Conservation (phyloP, 2,113 vertebrate genomes). For the Myrmophylax atrothorax region DNA sequence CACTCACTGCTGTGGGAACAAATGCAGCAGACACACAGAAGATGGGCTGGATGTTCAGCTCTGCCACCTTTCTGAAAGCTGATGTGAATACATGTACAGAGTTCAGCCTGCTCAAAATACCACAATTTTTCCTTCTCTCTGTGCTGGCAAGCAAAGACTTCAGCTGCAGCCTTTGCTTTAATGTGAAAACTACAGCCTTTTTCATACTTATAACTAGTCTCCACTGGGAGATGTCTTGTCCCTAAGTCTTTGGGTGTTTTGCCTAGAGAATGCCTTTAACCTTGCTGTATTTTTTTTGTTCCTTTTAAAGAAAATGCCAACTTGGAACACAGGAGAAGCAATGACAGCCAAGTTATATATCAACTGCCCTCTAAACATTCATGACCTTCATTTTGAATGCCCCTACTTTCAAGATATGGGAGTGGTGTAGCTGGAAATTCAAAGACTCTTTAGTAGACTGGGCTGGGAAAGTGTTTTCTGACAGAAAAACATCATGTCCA, state of each 20-base stretch:
- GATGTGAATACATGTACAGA: neutral
- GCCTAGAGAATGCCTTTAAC: neutral
- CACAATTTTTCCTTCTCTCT: neutral
- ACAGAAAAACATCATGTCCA: neutral
- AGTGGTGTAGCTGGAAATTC: neutral
- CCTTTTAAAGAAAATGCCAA: conserved; percentile 18
- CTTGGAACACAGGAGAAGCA: conserved; percentile 1
- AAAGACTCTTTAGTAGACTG: neutral
- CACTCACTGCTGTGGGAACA: rapidly evolving
- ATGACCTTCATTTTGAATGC: neutral
- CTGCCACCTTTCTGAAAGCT: neutral
- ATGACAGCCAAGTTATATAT: neutral
- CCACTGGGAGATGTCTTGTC: neutral
- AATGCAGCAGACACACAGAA: rapidly evolving
- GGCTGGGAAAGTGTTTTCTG: neutral
- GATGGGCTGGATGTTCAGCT: neutral
- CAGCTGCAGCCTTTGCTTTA: neutral
- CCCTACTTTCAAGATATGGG: conserved; percentile 23
- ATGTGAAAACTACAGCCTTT: neutral
- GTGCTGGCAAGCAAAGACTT: neutral
- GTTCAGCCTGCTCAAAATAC: neutral
- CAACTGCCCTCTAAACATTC: neutral
- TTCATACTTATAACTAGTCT: neutral
- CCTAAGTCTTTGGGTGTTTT: neutral
- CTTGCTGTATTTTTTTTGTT: neutral